A percentile compares a stretch with the other conserved stretches of the same genome.
These are phyloP conservation scores for Emberiza fucata DNA, from an alignment of 2,113 vertebrate species.

Conservation along the genomic window DNA sequence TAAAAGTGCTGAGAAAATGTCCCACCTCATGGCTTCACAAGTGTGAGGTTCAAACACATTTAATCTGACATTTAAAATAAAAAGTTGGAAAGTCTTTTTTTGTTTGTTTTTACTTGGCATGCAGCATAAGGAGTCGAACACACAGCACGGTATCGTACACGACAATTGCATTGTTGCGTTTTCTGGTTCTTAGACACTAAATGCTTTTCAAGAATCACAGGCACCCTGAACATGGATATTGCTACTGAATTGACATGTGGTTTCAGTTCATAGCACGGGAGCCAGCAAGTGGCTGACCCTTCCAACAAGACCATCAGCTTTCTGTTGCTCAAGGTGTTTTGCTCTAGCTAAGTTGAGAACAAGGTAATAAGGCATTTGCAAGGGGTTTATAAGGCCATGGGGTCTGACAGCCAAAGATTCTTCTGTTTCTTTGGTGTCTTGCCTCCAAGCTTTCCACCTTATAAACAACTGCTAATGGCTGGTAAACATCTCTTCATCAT, in stretches of 20 bases:
- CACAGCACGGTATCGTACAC: slow-evolving; percentile 23
- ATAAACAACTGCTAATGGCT: slow-evolving; percentile 66
- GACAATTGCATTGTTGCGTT: slow-evolving; percentile 68
- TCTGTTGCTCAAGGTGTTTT: slow-evolving; percentile 52
- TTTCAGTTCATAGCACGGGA: slow-evolving; percentile 8
- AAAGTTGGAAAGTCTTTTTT: slow-evolving; percentile 36
- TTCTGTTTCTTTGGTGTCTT: slow-evolving; percentile 41
- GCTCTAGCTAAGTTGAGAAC: slow-evolving; percentile 62
- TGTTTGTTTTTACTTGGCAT: slow-evolving; percentile 41
- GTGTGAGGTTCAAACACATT: slow-evolving; percentile 58
- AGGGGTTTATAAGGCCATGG: slow-evolving; percentile 53
- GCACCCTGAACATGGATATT: slow-evolving; percentile 70
- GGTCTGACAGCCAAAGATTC: slow-evolving; percentile 38
- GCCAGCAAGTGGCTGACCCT: slow-evolving; percentile 16
- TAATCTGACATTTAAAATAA: slow-evolving; percentile 29
- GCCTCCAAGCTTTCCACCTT: slow-evolving; percentile 45
- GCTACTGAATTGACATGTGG: slow-evolving; percentile 60
- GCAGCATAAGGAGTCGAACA: slow-evolving; percentile 58
- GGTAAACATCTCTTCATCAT: slow-evolving; percentile 50
- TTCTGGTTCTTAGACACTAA: slow-evolving; percentile 62
- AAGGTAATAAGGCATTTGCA: slow-evolving; percentile 70
- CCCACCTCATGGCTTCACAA: slow-evolving; percentile 61
- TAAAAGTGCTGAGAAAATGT: slow-evolving; percentile 58
- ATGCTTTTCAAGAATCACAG: slow-evolving; percentile 70
- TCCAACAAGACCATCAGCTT: slow-evolving; percentile 25